These are phyloP conservation scores for Melinaea marsaeus DNA, from an alignment of 2,888 invertebrate genomes.

Conservation along the genomic window DNA sequence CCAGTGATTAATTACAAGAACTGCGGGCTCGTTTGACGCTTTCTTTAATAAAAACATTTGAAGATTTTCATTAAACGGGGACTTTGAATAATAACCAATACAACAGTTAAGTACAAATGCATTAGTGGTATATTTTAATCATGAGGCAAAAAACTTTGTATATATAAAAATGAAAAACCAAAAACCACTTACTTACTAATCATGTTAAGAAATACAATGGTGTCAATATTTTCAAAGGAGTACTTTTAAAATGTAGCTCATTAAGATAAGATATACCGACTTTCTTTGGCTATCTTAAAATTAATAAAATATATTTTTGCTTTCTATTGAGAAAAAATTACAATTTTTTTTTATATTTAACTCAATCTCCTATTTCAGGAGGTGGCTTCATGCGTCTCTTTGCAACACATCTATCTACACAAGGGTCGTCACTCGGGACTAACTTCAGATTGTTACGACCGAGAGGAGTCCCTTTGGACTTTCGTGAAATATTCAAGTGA, in stretches of 20 bases:
- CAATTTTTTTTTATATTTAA: background rate
- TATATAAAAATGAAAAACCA: no score
- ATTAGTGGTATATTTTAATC: background rate
- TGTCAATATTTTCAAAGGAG: no score
- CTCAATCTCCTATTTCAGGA: conserved; percentile 58
- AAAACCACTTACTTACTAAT: no score
- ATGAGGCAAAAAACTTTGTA: no score
- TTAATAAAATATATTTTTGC: no score
- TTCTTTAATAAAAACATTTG: conserved; percentile 5
- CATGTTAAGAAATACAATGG: no score
- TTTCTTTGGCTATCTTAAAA: no score
- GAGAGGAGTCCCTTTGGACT: conserved; percentile 85
- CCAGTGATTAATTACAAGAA: conserved; percentile 6
- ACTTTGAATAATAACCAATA: background rate
- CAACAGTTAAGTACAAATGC: background rate
- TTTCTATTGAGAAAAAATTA: no score
- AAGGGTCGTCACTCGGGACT: conserved; percentile 84
- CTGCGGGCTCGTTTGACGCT: conserved; percentile 3
- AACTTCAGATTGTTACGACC: conserved; percentile 91
- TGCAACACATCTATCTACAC: conserved; percentile 82
- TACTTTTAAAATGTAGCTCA: no score
- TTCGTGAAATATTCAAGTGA: conserved; percentile 90
- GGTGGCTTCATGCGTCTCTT: conserved; percentile 91
- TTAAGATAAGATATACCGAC: no score
- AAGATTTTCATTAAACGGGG: background rate